Conservation (phyloP, 2,113 vertebrate species). For the Trochalopteron elliotii region DNA sequence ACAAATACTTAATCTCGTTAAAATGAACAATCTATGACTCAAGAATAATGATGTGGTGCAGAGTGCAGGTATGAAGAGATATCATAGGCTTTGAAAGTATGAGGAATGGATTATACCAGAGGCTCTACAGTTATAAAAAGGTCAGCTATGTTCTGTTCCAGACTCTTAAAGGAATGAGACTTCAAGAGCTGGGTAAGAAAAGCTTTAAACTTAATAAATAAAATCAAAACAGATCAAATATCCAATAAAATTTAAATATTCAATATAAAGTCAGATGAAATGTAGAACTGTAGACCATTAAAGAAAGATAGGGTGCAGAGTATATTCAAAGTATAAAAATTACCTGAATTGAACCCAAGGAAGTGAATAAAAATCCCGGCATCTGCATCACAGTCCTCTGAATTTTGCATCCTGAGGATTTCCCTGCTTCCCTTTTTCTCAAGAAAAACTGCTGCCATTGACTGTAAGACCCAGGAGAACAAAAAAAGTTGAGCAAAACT, state of each 20-base stretch:
- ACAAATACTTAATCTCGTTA: not conserved
- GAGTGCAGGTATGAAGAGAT: not conserved
- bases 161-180: not conserved
- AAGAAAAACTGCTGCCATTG: not conserved
- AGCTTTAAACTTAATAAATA: not conserved
- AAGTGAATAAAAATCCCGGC: not conserved
- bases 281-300: not conserved
- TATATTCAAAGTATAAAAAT: not conserved
- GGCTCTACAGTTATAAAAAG: not conserved
- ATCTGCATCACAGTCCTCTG: not conserved
- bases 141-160: not conserved
- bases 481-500: not conserved
- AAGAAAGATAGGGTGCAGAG: not conserved
- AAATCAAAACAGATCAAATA: not conserved
- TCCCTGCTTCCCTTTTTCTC: not conserved
- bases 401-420: not conserved
- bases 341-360: not conserved
- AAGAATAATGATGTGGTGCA: not conserved
- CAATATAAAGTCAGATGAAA: not conserved
- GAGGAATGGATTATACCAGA: not conserved
- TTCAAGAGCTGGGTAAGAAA: not conserved
- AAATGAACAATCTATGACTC: not conserved
- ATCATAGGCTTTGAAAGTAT: not conserved
- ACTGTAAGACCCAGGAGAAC: not conserved
- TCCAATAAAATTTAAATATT: not conserved